Percentiles rank a stretch among this genome's conserved stretches.
Evolutionary conservation across 2,797 vertebrate genomes (phyloP).

Genomic region (Takifugu rubripes): DNA sequence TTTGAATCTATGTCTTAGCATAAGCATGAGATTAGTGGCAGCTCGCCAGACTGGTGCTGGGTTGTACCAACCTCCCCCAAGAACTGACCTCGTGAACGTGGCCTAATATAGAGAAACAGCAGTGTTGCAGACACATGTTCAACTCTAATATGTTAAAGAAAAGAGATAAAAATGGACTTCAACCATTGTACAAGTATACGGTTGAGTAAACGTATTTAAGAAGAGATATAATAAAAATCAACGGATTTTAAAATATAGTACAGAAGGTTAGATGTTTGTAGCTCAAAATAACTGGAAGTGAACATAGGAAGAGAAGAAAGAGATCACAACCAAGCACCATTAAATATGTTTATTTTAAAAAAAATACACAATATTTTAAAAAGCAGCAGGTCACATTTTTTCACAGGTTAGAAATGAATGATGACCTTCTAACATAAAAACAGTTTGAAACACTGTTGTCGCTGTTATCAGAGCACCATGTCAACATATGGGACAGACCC

Average conservation of each 20-base stretch:
- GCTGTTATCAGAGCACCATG: slow-evolving; percentile 31
- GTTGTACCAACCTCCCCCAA: slow-evolving; percentile 32
- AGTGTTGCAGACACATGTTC: too few species aligned
- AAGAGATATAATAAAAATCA: too few species aligned
- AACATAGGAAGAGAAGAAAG: slow-evolving; percentile 17
- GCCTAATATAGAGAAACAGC: slow-evolving; percentile 12
- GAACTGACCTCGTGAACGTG: slow-evolving; percentile 44
- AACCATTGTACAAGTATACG: neutral
- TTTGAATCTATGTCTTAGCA: slow-evolving; percentile 8
- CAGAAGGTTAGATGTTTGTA: neutral
- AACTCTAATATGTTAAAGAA: too few species aligned
- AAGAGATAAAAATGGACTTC: too few species aligned
- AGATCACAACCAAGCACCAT: slow-evolving; percentile 5
- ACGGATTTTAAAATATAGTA: too few species aligned
- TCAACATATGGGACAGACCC: slow-evolving; percentile 37
- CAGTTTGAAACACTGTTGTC: neutral
- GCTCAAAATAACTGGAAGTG: neutral
- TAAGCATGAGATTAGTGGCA: slow-evolving; percentile 44
- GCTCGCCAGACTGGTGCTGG: slow-evolving; percentile 33
- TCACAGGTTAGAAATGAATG: slow-evolving; percentile 31
- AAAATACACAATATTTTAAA: slow-evolving; percentile 28
- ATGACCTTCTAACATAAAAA: slow-evolving; percentile 17
- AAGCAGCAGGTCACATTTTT: slow-evolving; percentile 60
- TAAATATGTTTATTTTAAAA: slow-evolving; percentile 58
- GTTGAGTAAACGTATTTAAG: neutral